These are phyloP conservation scores for Hemicordylus capensis DNA, from an alignment of 2,113 vertebrate species.

Conservation along the genomic window DNA sequence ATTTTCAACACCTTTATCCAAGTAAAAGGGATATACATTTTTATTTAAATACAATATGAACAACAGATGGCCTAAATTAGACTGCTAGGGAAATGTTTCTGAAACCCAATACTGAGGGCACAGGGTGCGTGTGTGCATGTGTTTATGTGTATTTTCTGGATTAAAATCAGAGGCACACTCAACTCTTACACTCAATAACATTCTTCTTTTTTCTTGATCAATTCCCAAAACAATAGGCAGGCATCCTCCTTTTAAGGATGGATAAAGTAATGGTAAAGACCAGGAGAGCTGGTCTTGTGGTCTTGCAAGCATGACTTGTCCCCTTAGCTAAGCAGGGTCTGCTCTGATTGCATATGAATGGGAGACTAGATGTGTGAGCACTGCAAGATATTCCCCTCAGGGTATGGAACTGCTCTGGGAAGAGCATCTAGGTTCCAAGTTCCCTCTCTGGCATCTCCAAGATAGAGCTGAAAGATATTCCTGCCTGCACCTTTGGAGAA, in stretches of 20 bases:
- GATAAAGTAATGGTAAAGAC: not conserved
- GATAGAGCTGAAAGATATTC: no score
- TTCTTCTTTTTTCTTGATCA: not conserved
- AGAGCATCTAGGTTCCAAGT: no score
- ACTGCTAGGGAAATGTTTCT: slow-evolving; percentile 8
- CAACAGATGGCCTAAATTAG: slow-evolving; percentile 65
- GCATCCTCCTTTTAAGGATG: not conserved
- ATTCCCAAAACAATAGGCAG: not conserved
- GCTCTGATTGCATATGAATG: no score
- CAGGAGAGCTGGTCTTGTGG: no score
- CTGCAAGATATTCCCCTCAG: no score
- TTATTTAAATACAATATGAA: slow-evolving; percentile 58
- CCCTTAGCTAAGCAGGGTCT: no score
- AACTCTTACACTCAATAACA: not conserved
- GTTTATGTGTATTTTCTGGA: not conserved
- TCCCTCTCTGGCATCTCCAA: no score
- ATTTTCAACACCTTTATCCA: slow-evolving; percentile 55
- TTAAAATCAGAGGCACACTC: not conserved
- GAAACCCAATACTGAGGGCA: not conserved
- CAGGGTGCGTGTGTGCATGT: no score
- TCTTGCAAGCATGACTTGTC: no score
- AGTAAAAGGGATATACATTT: slow-evolving; percentile 56
- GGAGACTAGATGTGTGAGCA: no score
- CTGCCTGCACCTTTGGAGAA: no score
- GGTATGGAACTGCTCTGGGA: no score